Base-by-base conservation (phyloP, 2,888 invertebrate species). In the Cartodere bifasciata region DNA sequence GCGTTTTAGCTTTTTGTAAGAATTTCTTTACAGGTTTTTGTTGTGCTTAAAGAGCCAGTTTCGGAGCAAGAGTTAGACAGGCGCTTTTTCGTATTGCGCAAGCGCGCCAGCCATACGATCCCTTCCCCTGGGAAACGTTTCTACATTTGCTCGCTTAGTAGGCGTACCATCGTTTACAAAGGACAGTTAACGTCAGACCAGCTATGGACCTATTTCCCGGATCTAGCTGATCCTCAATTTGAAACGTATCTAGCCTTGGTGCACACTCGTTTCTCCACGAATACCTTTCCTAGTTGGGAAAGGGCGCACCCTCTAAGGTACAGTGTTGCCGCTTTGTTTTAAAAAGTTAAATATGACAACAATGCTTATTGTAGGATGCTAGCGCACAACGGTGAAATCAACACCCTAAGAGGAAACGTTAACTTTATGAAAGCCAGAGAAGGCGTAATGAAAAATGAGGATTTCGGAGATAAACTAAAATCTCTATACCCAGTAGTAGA, bases 281-380 rank as follows among this genome's bases (percentile, higher is more conserved):
- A 98, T 63, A 98, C 98, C 14, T 98, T 98, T 58, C 98, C 98
- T 27, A 92, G 90, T 55, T 98, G 98, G 98, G 95, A 97, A 62
- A 71, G 97, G 48, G 97, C 98, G 11, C 97, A 98, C 66, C 98
- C 98, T 9, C 69, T 95, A 50, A 80, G 95, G 85, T 86, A 57
- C 41, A 16, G 29, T 6, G 22, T 12, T 29, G 4, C 9, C 7
- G 15, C 10, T 29, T 12, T 34, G 6, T 6, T 13, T 27, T 4
- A 13, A 13, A 7, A 13, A 6, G 10, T 16, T 16, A n/a, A 14
- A 26, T 31, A 6, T 31, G 4, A 27, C 20, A 17, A 7, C 20
- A 17, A 17, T 23, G 10, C 24, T 23, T 23, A 5, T 40, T 44
- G 29, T 40, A 56, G 90, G 55, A 74, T 85, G 52, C 66, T 98